Evolutionary conservation across 1,140 invertebrate species (phyloP), one percentile per base, ranked within the genome.

Genomic region (Drosophila lacertosa): DNA sequence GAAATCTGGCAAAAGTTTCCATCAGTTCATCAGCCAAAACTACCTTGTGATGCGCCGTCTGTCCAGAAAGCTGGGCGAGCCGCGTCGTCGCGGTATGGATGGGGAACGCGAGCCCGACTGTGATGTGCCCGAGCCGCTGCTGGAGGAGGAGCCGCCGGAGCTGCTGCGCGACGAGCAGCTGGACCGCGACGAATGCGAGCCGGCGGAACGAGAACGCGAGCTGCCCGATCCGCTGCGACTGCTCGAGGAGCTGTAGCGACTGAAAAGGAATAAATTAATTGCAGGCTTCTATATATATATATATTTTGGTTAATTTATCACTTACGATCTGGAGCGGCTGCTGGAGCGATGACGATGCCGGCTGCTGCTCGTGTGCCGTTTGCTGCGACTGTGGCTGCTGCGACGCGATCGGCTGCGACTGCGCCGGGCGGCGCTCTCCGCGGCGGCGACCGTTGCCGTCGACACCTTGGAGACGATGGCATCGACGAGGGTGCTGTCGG

Each of bases 31-130:
- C 5, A n/a, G n/a, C n/a, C n/a, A n/a, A n/a, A n/a, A n/a, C 92
- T 94, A 98, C 97, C 97, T 98, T 48, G 97, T 98, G 73, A 98
- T 98, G 67, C 97, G 93, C 50, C 97, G 93, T 82, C 96, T 93
- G 89, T 98, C 97, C 32, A 98, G 92, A 92, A 98, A 98, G 90
- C 96, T 97, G 1, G 97, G 97, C 40, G 97, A 98, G 24, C 97
- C 97, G 74, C 95, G 94, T 69, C 97, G 94, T 44, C 97, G 92
- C 20, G 97, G 96, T 92, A 98, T 98, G 20, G 97, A 98, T 7
- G 95, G 95, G 40, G 96, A 97, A 53, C 96, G 93, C 37, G 95
- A 95, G 72, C 95, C 93, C 53, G 89, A 79, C 51, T 90, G 90
- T 60, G 90, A 91, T 35, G 89, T 69, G 40, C 64, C 84, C 4